Evolutionary conservation across 2,113 vertebrate genomes (phyloP), one percentile per base, ranked within the genome.

Genomic region (Saguinus midas): DNA sequence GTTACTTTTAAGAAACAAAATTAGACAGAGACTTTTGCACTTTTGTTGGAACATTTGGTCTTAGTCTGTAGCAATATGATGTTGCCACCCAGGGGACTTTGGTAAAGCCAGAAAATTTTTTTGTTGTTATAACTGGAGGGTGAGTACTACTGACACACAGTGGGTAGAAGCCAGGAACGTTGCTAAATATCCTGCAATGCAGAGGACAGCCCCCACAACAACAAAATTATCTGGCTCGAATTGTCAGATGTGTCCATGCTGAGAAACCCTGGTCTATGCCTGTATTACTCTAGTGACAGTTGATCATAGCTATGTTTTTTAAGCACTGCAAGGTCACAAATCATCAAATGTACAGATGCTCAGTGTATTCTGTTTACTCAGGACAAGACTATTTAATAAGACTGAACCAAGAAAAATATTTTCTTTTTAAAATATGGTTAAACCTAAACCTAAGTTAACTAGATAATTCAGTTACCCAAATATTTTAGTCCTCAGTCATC

Each of bases 401-500:
- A 92, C 55, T 37, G 6, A 94, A 81, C 23, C 6, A 21, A 40
- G 35, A n/a, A 87, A 84, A 55, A 35, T 32, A n/a, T 29, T 66
- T 84, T 90, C 10, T 88, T 23, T 89, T 43, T 82, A 58, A 4
- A 82, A 48, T 55, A 52, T 84, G n/a, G 50, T 55, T 72, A 88
- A 94, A 2, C 29, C 20, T 48, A 91, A 95, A 91, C 84, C 45
- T 80, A 87, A 82, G 14, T 73, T 91, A 61, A 92, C 50, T 50
- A 76, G 20, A 87, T 93, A 78, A 91, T 95, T 93, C 20, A 90
- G 0, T 25, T 82, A 95, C 84, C 23, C 21, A 96, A 89, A 89
- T 94, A 84, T 50, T 82, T 94, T 40, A 94, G 79, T 84, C 73
- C 5, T 94, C n/a, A 55, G 57, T 87, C 11, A 78, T 78, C n/a